Percentiles rank a stretch among this genome's conserved stretches.
phyloP scores from a whole-genome alignment of 2,797 vertebrate genomes.

The Poecilia wingei region DNA sequence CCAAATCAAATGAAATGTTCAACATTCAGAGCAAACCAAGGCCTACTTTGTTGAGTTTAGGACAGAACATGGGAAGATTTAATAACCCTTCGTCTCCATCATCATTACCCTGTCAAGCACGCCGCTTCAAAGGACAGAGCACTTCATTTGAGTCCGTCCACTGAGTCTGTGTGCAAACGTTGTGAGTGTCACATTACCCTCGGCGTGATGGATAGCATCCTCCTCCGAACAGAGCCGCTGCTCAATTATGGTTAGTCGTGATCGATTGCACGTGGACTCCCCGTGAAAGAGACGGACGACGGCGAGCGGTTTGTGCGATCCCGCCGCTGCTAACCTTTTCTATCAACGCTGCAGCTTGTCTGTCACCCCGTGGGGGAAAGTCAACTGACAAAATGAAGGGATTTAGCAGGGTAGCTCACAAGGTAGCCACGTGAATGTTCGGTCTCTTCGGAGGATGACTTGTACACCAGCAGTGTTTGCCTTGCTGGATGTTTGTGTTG shows the following conservation, averaged over 20 bases:
- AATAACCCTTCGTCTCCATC: slow-evolving; percentile 52
- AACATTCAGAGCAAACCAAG: slow-evolving; percentile 8
- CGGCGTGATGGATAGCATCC: slow-evolving; percentile 63
- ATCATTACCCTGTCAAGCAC: slow-evolving; percentile 53
- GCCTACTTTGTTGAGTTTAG: slow-evolving; percentile 15
- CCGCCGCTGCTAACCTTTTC: slow-evolving; percentile 34
- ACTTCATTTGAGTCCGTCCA: slow-evolving; percentile 55
- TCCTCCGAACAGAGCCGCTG: slow-evolving; percentile 36
- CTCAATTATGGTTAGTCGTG: slow-evolving; percentile 50
- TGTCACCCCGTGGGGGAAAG: slow-evolving; percentile 19
- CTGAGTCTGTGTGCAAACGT: slow-evolving; percentile 44
- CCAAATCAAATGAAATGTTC: not conserved
- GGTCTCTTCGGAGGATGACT: not conserved
- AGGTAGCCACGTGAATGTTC: slow-evolving; percentile 17
- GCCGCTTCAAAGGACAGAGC: slow-evolving; percentile 62
- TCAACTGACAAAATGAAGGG: slow-evolving; percentile 4
- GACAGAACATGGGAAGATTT: slow-evolving; percentile 20
- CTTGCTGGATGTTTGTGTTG: slow-evolving; percentile 5
- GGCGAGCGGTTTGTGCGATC: slow-evolving; percentile 43
- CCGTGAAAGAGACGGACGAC: slow-evolving; percentile 68
- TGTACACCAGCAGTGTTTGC: slow-evolving; percentile 16
- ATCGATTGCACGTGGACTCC: slow-evolving; percentile 49
- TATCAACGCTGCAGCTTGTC: slow-evolving; percentile 13
- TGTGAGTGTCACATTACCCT: slow-evolving; percentile 65
- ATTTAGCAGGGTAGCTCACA: slow-evolving; percentile 21